phyloP scores from a whole-genome alignment of 2,888 invertebrate genomes.

The Sisyra nigra region DNA sequence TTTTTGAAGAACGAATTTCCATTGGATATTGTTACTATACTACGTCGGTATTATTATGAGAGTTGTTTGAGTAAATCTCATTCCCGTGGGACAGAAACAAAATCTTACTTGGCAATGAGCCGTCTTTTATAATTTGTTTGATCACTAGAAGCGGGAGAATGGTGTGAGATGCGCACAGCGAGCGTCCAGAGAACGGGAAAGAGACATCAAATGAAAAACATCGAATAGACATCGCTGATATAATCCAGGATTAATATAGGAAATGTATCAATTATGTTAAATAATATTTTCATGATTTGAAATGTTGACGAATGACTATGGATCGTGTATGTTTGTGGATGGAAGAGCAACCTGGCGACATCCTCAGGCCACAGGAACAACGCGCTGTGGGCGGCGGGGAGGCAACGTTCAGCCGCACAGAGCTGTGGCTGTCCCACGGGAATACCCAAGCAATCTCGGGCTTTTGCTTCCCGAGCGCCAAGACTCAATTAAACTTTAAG shows the following conservation, averaged over 20 bases:
- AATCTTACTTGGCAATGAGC: conserved; percentile 12
- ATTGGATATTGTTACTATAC: too few species aligned
- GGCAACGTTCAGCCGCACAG: conserved; percentile 17
- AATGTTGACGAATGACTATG: conserved; percentile 18
- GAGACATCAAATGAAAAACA: conserved; percentile 13
- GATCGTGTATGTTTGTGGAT: too few species aligned
- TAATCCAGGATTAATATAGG: conserved; percentile 2
- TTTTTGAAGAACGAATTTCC: too few species aligned
- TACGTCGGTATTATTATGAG: too few species aligned
- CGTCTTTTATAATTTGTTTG: conserved; percentile 31
- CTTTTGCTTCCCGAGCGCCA: conserved; percentile 33
- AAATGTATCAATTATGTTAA: not conserved
- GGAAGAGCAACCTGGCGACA: conserved; percentile 9
- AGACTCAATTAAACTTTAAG: conserved; percentile 59
- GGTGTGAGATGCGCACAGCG: too few species aligned
- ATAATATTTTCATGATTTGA: conserved; percentile 11
- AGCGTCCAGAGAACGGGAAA: conserved; percentile 14
- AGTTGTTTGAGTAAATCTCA: too few species aligned
- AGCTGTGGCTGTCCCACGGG: conserved; percentile 22
- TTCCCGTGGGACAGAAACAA: conserved; percentile 4
- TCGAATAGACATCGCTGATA: not conserved
- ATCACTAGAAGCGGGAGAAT: conserved; percentile 19
- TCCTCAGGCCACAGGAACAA: conserved; percentile 15
- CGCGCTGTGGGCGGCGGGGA: conserved; percentile 22
- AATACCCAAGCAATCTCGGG: conserved; percentile 29